Evolutionary conservation across 30 jellyfish, hydroid and myxozoan genomes (phyloP).

Genomic region (Chironex yamaguchii): DNA sequence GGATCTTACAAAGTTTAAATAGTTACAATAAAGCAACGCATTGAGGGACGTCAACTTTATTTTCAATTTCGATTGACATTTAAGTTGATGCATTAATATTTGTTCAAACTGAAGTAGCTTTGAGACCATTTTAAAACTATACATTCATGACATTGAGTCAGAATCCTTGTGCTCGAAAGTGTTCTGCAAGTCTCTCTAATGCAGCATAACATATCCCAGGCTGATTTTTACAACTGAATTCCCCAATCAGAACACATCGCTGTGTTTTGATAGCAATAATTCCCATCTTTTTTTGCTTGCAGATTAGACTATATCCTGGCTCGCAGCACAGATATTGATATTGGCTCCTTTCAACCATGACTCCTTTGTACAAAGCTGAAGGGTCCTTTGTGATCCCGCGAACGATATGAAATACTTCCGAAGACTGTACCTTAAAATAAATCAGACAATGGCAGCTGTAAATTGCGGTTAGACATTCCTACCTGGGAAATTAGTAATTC

Average conservation of each 20-base stretch:
- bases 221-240: conserved; percentile 41
- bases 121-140: too few relatives aligned
- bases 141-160: too few relatives aligned
- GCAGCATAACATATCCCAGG: conserved; percentile 66
- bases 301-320: conserved; percentile 67
- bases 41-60: too few relatives aligned
- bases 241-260: conserved; percentile 59
- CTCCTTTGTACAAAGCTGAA: conserved; percentile 63
- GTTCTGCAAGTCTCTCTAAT: conserved; percentile 62
- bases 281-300: conserved; percentile 59
- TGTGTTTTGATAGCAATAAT: conserved; percentile 50
- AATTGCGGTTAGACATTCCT: too few relatives aligned
- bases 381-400: conserved; percentile 65
- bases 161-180: conserved; percentile 48
- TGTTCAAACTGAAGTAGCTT: too few relatives aligned
- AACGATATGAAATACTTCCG: conserved; percentile 50
- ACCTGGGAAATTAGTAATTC: too few relatives aligned
- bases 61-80: too few relatives aligned
- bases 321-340: conserved; percentile 64
- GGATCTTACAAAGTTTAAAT: too few relatives aligned
- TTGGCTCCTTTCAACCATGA: conserved; percentile 44
- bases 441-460: too few relatives aligned
- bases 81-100: too few relatives aligned
- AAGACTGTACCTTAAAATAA: conserved; percentile 40
- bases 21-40: too few relatives aligned